Evolutionary conservation across 2,797 vertebrate genomes (phyloP), one percentile per base, ranked within the genome.

Genomic region (Synaphobranchus kaupii): DNA sequence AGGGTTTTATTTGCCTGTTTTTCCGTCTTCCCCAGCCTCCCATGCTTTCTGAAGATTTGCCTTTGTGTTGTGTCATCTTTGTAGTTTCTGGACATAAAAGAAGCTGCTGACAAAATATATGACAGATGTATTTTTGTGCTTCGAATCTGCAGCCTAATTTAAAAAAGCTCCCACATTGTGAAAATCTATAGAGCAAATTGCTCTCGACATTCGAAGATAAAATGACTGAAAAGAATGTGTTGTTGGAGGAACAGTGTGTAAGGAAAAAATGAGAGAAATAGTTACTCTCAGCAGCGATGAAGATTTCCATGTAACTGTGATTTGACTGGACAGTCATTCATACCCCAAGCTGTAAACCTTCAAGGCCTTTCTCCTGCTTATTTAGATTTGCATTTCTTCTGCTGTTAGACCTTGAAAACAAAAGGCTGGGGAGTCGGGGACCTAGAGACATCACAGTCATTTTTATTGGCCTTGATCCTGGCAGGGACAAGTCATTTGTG

Each of bases 311-410:
- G 22, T 44, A 52, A 78, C 31, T 54, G 52, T 86, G 71, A 86
- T 80, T 54, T 86, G 85, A 80, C 76, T 54, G 73, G 85, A 86
- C 85, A 47, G 85, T 76, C 78, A 80, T 80, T 86, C 31, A 78
- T 52, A 86, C 56, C 71, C 34, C 31, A 25, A 86, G 73, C 85
- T 44, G 85, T n/a, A 50, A 48, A 50, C 31, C 68, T 50, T 54
- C 31, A 58, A 73, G 8, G 28, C 2, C 48, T 44, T 54, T 44
- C 15, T 83, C 47, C n/a, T 56, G 2, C 28, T 81, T 34, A 17
- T 60, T 80, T 63, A 78, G 31, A 78, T 78, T 86, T 56, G 56
- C 85, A 39, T 56, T 60, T 39, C 52, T 78, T 56, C 34, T 44
- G 71, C 84, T 73, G 76, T 80, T 28, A 60, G 54, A 54, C 54